Percentiles rank a stretch among this genome's conserved stretches.
phyloP scores from a whole-genome alignment of 2,113 vertebrate species.

The Silurus asotus region DNA sequence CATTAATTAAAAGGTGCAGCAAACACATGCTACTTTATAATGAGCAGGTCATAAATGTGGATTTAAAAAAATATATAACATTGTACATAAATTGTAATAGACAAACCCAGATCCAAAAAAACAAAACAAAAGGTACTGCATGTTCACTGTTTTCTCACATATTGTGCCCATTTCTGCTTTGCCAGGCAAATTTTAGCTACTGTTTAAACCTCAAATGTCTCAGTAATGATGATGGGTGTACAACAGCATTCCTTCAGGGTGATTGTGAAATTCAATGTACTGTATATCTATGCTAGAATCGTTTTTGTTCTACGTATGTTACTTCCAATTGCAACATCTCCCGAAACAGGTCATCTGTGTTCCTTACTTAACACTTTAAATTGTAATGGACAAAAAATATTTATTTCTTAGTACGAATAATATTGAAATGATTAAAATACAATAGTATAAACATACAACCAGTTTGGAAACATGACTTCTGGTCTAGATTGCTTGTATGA shows the following conservation, averaged over 20 bases:
- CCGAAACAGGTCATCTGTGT: background rate
- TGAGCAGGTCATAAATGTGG: too few relatives aligned
- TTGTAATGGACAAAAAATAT: background rate
- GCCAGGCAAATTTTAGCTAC: background rate
- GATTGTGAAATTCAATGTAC: background rate
- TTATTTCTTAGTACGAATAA: background rate
- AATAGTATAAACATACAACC: too few relatives aligned
- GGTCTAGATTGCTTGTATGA: background rate
- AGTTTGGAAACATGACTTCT: background rate
- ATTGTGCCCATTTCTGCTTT: conserved; percentile 7
- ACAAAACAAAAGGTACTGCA: background rate
- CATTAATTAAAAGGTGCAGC: background rate
- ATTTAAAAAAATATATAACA: background rate
- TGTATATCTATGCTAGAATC: background rate
- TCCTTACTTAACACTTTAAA: background rate
- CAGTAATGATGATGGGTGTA: background rate
- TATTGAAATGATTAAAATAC: background rate
- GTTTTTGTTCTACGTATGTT: too few relatives aligned
- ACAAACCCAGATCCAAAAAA: background rate
- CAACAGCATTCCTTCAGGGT: background rate
- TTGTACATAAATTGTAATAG: background rate
- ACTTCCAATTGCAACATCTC: background rate
- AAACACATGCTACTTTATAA: background rate
- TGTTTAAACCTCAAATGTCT: background rate
- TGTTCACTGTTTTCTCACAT: background rate